These are phyloP conservation scores for Drepana falcataria DNA, from an alignment of 2,888 invertebrate genomes.

Conservation along the genomic window DNA sequence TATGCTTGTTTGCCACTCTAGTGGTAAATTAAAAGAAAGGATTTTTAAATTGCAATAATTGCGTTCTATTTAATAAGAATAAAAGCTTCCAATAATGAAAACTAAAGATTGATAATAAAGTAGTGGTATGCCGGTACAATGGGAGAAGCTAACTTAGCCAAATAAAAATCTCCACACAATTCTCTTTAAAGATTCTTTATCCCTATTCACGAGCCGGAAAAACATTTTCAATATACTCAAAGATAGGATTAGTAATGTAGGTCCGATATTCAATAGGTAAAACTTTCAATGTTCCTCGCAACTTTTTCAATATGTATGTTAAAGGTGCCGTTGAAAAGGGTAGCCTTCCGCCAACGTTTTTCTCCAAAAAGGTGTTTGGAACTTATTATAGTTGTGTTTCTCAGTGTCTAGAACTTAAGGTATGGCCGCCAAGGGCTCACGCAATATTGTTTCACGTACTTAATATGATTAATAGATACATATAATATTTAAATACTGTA, in stretches of 20 bases:
- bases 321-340: slow-evolving; percentile 1
- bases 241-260: background rate
- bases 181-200: background rate
- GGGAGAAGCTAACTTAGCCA: too few relatives aligned
- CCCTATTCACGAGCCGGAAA: background rate
- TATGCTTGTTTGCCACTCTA: too few relatives aligned
- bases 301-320: slow-evolving; percentile 3
- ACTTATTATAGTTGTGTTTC: background rate
- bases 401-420: background rate
- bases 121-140: too few relatives aligned
- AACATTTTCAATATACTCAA: background rate
- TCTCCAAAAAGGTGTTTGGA: slow-evolving; percentile 2
- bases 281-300: background rate
- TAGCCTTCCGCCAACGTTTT: background rate
- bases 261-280: background rate
- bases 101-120: too few relatives aligned
- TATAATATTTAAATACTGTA: too few relatives aligned
- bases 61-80: too few relatives aligned
- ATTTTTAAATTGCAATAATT: too few relatives aligned
- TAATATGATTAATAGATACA: too few relatives aligned
- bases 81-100: too few relatives aligned
- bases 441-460: too few relatives aligned
- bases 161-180: background rate
- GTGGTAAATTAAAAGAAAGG: too few relatives aligned
- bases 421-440: background rate